Evolutionary conservation across 1,140 invertebrate species (phyloP).

Genomic region (Artemia franciscana): DNA sequence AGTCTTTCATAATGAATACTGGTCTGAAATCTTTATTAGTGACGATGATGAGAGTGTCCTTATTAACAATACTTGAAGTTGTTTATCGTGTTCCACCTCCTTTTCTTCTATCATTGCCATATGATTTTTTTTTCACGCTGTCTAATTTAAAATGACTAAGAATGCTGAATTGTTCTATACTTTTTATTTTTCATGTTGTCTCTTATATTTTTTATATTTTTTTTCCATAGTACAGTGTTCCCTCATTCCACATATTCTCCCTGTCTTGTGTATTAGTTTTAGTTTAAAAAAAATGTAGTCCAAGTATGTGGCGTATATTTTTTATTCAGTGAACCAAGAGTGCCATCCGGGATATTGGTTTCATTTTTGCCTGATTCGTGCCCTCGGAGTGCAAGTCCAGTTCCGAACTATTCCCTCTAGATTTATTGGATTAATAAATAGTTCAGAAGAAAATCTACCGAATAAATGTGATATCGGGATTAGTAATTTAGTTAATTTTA

Average conservation of each 20-base stretch:
- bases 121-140: too few species aligned
- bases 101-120: too few species aligned
- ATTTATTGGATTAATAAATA: not conserved
- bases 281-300: not conserved
- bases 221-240: not conserved
- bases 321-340: not conserved
- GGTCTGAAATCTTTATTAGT: too few species aligned
- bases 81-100: too few species aligned
- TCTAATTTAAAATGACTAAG: too few species aligned
- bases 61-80: too few species aligned
- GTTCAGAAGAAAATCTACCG: not conserved
- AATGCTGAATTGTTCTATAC: too few species aligned
- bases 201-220: not conserved
- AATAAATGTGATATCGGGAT: not conserved
- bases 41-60: too few species aligned
- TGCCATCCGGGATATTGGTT: not conserved
- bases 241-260: not conserved
- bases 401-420: not conserved
- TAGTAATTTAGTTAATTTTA: not conserved
- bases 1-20: too few species aligned
- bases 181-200: not conserved
- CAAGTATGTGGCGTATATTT: not conserved
- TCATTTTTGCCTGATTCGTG: not conserved
- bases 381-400: not conserved
- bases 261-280: not conserved